These are phyloP conservation scores for Dinomys branickii DNA, from an alignment of 2,113 vertebrate genomes.

Conservation along the genomic window DNA sequence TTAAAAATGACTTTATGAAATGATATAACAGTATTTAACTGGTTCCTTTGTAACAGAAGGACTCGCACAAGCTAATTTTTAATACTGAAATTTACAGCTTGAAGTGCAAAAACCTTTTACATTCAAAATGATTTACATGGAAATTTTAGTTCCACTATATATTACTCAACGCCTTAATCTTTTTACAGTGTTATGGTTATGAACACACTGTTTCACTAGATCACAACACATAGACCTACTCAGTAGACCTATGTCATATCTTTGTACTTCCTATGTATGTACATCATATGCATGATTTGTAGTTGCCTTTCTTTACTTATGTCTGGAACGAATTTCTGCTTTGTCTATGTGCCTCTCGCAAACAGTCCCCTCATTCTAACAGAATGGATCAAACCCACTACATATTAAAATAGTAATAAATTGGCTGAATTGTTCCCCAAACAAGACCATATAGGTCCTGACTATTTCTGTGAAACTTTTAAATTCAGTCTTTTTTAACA, in stretches of 20 bases:
- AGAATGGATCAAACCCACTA: not conserved
- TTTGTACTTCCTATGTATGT: not conserved
- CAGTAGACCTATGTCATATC: not conserved
- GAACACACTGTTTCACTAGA: not conserved
- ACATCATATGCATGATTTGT: not conserved
- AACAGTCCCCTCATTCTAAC: not conserved
- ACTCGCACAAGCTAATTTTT: not conserved
- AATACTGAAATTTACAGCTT: not conserved
- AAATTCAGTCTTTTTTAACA: conserved; percentile 1
- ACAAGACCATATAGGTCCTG: not conserved
- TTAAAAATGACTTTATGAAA: not conserved
- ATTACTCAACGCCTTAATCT: not conserved
- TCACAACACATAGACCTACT: not conserved
- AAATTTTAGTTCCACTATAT: not conserved
- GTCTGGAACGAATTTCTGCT: conserved; percentile 22
- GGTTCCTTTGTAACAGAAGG: not conserved
- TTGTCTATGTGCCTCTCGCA: not conserved
- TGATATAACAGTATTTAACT: not conserved
- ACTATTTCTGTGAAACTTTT: not conserved
- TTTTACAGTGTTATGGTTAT: not conserved
- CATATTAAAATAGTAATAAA: not conserved
- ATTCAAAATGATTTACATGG: not conserved
- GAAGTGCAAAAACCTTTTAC: not conserved
- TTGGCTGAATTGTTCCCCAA: not conserved
- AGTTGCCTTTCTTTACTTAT: not conserved